Evolutionary conservation across 2,797 vertebrate species (phyloP).

Genomic region (Xenopus petersii): DNA sequence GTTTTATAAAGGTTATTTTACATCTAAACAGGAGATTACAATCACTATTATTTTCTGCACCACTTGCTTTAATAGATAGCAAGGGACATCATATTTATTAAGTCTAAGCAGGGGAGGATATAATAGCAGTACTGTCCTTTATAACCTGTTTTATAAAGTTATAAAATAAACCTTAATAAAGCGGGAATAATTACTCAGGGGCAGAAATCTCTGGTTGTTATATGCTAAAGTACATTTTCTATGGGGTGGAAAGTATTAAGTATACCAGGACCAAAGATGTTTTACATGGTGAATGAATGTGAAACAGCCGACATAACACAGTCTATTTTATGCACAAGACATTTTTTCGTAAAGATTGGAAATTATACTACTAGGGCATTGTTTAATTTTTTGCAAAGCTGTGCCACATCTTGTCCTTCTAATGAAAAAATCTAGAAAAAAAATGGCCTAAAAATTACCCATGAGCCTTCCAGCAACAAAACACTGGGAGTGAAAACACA

Average conservation of each 20-base stretch:
- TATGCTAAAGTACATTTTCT: slow-evolving; percentile 34
- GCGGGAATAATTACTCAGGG: slow-evolving; percentile 55
- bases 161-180: slow-evolving; percentile 66
- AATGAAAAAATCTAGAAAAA: too few species aligned
- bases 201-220: slow-evolving; percentile 48
- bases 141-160: slow-evolving; percentile 59
- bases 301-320: background rate
- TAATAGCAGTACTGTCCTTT: slow-evolving; percentile 60
- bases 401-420: too few species aligned
- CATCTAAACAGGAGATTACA: slow-evolving; percentile 58
- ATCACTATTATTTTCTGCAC: slow-evolving; percentile 56
- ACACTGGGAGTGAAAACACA: too few species aligned
- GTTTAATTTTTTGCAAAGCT: too few species aligned
- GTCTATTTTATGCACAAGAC: slow-evolving; percentile 2
- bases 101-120: slow-evolving; percentile 51
- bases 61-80: slow-evolving; percentile 58
- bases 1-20: slow-evolving; percentile 65
- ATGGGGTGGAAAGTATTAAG: slow-evolving; percentile 6
- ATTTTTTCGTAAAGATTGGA: background rate
- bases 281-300: slow-evolving; percentile 9
- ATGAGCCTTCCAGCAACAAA: too few species aligned
- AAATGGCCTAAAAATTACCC: too few species aligned
- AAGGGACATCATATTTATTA: slow-evolving; percentile 61
- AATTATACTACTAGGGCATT: too few species aligned
- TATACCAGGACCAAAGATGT: background rate